phyloP scores from a whole-genome alignment of 2,113 vertebrate genomes.

The Thalassoma bifasciatum region DNA sequence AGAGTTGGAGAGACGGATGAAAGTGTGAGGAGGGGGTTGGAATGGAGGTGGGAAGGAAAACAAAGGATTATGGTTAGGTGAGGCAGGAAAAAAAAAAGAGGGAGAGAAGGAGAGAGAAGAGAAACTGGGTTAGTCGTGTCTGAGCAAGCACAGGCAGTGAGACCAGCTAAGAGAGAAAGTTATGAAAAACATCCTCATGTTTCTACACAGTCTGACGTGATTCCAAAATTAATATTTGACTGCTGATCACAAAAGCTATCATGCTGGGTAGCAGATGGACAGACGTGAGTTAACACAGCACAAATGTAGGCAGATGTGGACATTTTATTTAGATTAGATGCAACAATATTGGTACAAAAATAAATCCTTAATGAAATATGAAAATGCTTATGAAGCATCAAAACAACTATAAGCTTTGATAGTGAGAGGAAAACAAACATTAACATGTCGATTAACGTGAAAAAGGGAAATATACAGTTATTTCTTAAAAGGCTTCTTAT shows the following conservation, averaged over 20 bases:
- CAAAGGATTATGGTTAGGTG: background rate
- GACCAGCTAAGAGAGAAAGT: background rate
- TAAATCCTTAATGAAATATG: constrained; percentile 27
- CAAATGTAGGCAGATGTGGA: constrained; percentile 14
- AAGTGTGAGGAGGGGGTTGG: background rate
- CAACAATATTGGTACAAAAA: constrained; percentile 60
- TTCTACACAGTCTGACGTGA: background rate
- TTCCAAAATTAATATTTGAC: background rate
- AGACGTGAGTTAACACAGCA: constrained; percentile 17
- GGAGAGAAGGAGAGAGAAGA: constrained; percentile 17
- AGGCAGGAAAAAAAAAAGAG: background rate
- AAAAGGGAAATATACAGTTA: constrained; percentile 3
- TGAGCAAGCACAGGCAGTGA: background rate
- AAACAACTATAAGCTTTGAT: constrained; percentile 2
- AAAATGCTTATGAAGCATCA: background rate
- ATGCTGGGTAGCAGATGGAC: background rate
- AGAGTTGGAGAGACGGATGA: constrained; percentile 18
- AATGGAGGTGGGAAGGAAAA: background rate
- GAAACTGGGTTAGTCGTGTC: constrained; percentile 39
- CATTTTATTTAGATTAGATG: constrained; percentile 53
- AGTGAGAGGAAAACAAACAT: background rate
- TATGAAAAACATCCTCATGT: background rate
- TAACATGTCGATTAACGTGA: background rate
- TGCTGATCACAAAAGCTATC: background rate
- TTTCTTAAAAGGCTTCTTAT: constrained; percentile 10